Conservation (phyloP, 2,113 vertebrate genomes). For the Strix aluco region DNA sequence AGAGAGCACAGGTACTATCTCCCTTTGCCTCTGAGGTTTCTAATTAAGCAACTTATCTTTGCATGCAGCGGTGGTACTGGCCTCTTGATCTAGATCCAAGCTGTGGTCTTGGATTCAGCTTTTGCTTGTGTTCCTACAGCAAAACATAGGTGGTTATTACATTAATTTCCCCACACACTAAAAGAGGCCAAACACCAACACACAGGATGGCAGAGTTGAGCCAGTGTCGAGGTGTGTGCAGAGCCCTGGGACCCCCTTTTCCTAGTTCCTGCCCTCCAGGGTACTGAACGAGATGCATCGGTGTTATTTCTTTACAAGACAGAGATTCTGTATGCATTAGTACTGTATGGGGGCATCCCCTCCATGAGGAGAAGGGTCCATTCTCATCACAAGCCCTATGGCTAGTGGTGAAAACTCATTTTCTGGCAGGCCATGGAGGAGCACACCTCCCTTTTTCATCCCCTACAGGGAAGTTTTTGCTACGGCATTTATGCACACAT, state of each 20-base stretch:
- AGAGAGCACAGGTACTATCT: not conserved
- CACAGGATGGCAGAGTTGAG: not conserved
- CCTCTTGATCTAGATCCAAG: not conserved
- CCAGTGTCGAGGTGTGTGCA: not conserved
- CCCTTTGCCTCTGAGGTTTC: not conserved
- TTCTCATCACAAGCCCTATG: not conserved
- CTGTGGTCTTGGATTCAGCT: not conserved
- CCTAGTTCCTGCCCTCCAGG: not conserved
- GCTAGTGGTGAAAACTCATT: not conserved
- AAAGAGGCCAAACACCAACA: not conserved
- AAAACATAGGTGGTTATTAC: not conserved
- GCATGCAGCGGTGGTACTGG: no score
- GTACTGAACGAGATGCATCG: accelerated
- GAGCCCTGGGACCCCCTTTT: not conserved
- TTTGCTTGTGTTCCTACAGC: not conserved
- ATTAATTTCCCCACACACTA: not conserved
- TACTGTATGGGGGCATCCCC: not conserved
- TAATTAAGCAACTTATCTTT: not conserved
- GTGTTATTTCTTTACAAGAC: not conserved
- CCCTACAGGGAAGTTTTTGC: not conserved
- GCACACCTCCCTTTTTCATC: not conserved
- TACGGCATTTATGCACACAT: not conserved
- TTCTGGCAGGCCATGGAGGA: not conserved
- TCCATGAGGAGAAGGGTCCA: not conserved
- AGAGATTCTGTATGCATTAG: not conserved